Evolutionary conservation across 2,888 invertebrate genomes (phyloP).

Genomic region (Stenolophus ochropezus): DNA sequence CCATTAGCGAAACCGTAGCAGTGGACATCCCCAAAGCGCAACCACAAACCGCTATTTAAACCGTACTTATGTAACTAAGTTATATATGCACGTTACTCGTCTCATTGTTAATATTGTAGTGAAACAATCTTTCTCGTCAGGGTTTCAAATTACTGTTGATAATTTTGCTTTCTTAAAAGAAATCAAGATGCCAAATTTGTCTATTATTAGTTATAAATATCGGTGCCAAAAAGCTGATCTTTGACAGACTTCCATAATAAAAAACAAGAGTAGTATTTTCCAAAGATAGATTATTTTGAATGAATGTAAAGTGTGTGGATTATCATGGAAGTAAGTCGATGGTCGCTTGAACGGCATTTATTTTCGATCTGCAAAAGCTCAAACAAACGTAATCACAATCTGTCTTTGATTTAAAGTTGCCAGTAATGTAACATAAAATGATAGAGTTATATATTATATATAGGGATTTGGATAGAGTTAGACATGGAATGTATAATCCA

Average conservation of each 20-base stretch:
- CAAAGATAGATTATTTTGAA: too few relatives aligned
- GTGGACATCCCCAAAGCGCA: constrained; percentile 71
- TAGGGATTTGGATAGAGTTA: constrained; percentile 52
- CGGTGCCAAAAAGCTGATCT: constrained; percentile 3
- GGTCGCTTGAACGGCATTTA: not conserved
- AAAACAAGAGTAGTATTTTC: too few relatives aligned
- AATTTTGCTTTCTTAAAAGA: constrained; percentile 17
- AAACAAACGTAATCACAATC: not conserved
- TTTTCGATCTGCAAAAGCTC: constrained; percentile 29
- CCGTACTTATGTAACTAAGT: constrained; percentile 52
- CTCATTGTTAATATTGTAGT: constrained; percentile 53
- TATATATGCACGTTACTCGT: constrained; percentile 47
- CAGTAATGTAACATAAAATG: constrained; percentile 38
- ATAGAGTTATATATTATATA: constrained; percentile 14
- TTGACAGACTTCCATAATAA: too few relatives aligned
- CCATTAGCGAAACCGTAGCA: constrained; percentile 76
- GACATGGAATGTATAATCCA: constrained; percentile 47
- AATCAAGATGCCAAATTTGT: constrained; percentile 50
- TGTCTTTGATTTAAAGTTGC: constrained; percentile 9
- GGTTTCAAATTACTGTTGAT: constrained; percentile 12
- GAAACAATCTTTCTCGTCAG: constrained; percentile 32
- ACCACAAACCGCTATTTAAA: constrained; percentile 66
- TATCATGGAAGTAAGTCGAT: not conserved
- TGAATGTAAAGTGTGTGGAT: too few relatives aligned
- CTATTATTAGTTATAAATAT: constrained; percentile 16